phyloP scores from a whole-genome alignment of 2,113 vertebrate species.

The Atherinomorus stipes region DNA sequence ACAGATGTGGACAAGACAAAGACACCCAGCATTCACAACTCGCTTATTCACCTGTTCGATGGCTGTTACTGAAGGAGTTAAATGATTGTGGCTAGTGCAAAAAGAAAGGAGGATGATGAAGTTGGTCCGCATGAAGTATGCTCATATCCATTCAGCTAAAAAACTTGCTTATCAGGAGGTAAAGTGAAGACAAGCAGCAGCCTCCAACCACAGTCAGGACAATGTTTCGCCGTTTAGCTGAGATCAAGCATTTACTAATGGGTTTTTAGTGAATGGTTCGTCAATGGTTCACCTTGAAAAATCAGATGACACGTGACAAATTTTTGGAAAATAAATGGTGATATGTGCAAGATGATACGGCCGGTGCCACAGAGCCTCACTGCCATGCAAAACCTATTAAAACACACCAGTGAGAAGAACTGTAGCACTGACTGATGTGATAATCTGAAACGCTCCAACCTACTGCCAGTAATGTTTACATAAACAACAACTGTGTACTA shows the following conservation, averaged over 20 bases:
- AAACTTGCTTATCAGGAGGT: not conserved
- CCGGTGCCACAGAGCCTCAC: not conserved
- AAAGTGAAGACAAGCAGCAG: not conserved
- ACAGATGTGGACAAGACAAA: conserved; percentile 25
- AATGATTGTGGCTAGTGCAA: conserved; percentile 67
- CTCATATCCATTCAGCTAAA: not conserved
- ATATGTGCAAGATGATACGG: not conserved
- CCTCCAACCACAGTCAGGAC: not conserved
- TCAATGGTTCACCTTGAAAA: conserved; percentile 15
- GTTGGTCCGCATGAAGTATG: not conserved
- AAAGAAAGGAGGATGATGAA: conserved; percentile 14
- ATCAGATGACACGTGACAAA: not conserved
- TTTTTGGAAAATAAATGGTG: not conserved
- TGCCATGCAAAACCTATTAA: not conserved
- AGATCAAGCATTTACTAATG: not conserved
- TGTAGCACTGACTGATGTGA: not conserved
- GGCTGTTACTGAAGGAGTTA: conserved; percentile 6
- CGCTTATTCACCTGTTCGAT: conserved; percentile 15
- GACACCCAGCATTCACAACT: conserved; percentile 28
- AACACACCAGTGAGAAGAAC: not conserved
- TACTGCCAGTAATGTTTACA: not conserved
- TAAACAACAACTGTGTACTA: not conserved
- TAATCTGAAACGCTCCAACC: not conserved
- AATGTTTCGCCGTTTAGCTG: not conserved
- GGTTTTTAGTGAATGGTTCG: not conserved